A percentile compares a stretch with the other conserved stretches of the same genome.
Evolutionary conservation across 1,140 invertebrate genomes (phyloP).

Genomic region (Drosophila melanogaster): DNA sequence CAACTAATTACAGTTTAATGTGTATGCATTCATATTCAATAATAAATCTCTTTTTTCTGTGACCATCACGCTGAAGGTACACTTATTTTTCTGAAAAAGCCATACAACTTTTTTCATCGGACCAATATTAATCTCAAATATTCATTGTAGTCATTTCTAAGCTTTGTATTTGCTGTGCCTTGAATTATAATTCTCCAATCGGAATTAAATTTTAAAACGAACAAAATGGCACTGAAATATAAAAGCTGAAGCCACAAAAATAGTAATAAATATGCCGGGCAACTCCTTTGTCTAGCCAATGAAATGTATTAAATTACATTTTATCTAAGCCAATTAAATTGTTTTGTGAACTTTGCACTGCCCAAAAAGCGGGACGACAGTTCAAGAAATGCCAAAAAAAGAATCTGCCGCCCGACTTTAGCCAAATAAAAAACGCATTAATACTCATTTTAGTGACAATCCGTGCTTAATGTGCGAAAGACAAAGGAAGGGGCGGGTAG

Average conservation of each 20-base stretch:
- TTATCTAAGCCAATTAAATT: constrained; percentile 27
- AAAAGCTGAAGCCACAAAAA: neutral
- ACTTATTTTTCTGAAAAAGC: neutral
- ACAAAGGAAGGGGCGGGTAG: constrained; percentile 23
- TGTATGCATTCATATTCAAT: constrained; percentile 4
- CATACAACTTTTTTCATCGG: too few species aligned
- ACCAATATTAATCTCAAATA: too few species aligned
- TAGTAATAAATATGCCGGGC: neutral
- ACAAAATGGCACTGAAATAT: neutral
- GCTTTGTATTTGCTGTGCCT: too few species aligned
- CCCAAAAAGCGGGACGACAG: constrained; percentile 22
- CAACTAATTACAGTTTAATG: constrained; percentile 27
- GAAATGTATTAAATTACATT: constrained; percentile 15
- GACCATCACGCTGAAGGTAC: neutral
- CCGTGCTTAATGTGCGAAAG: constrained; percentile 74
- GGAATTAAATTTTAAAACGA: neutral
- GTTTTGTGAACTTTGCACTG: constrained; percentile 29
- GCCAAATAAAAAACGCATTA: constrained; percentile 78
- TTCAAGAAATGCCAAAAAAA: constrained; percentile 32
- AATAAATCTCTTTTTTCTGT: neutral
- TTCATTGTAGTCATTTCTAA: too few species aligned
- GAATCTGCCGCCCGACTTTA: constrained; percentile 51
- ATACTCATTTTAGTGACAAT: constrained; percentile 81
- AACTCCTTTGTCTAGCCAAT: constrained; percentile 16
- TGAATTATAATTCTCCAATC: neutral